Percentiles rank a stretch among this genome's conserved stretches.
These are phyloP conservation scores for Clarias fuscus DNA, from an alignment of 2,797 vertebrate species.

Conservation along the genomic window DNA sequence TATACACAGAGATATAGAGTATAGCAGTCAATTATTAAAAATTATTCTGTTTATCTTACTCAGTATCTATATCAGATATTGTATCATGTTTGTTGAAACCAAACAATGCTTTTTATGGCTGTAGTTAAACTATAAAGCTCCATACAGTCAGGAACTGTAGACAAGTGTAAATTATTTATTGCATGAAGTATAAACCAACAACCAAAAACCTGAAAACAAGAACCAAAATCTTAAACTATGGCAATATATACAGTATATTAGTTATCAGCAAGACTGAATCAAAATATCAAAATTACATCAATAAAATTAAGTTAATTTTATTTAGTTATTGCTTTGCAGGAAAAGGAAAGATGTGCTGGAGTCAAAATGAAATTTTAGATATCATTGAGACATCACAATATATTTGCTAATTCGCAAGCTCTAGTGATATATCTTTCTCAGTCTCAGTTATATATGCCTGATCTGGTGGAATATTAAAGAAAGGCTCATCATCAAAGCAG, in stretches of 20 bases:
- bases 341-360: neutral
- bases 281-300: too few species aligned
- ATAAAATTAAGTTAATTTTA: too few species aligned
- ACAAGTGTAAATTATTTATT: too few species aligned
- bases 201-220: too few species aligned
- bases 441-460: slow-evolving; percentile 57
- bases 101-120: neutral
- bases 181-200: too few species aligned
- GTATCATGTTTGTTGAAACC: neutral
- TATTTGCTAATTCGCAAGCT: neutral
- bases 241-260: too few species aligned
- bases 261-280: neutral
- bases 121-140: neutral
- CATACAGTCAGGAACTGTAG: neutral
- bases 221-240: too few species aligned
- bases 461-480: slow-evolving; percentile 75
- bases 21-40: neutral
- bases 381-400: neutral
- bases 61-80: neutral
- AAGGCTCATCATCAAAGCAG: slow-evolving; percentile 79
- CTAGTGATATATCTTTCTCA: neutral
- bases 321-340: neutral
- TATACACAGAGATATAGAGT: neutral
- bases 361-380: neutral
- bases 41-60: neutral